Base-by-base conservation (phyloP, 2,888 invertebrate species). In the Melanophora roralis region DNA sequence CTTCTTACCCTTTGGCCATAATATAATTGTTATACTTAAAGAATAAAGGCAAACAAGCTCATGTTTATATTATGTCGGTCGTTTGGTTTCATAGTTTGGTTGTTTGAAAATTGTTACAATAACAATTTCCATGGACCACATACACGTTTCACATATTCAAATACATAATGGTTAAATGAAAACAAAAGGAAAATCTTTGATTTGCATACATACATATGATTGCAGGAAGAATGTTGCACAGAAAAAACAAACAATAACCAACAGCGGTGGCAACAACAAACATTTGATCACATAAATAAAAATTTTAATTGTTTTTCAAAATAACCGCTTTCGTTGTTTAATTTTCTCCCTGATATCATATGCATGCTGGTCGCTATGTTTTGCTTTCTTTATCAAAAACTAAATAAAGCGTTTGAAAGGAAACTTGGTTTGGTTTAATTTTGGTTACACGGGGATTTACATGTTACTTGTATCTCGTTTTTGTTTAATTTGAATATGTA, bases 141-240 rank as follows among this genome's bases (percentile, higher is more conserved):
- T 73, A 68, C 72, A 76, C 67, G 72, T 80, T 76, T 38, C 34
- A 45, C 23, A 49, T 57, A 57, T 57, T 69, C 32, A 57, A 57
- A 27, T 32, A 2, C 21, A 1, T 14, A 0, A 8, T 16, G 7
- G 3, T 14, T 6, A 64, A 16, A 67, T 12, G 1, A 55, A 72
- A 57, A 49, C 59, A 55, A 69, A 64, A 19, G 47, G 11, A 76
- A 75, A 73, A 23, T 80, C 57, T 76, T 62, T 72, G 72, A 80
- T 80, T 80, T 80, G 80, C 76, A 76, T n/a, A n/a, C n/a, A n/a
- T n/a, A n/a, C n/a, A n/a, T 80, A 76, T 27, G 57, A 69, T 38
- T 43, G 47, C 36, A 45, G 40, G 8, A 36, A 27, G 55, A 60
- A 53, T 57, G 71, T 59, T 55, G 47, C 49, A 38, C 3, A 64